Percentiles rank a stretch among this genome's conserved stretches.
phyloP scores from a whole-genome alignment of 1,140 invertebrate species.

The Ceratosolen fusciceps region DNA sequence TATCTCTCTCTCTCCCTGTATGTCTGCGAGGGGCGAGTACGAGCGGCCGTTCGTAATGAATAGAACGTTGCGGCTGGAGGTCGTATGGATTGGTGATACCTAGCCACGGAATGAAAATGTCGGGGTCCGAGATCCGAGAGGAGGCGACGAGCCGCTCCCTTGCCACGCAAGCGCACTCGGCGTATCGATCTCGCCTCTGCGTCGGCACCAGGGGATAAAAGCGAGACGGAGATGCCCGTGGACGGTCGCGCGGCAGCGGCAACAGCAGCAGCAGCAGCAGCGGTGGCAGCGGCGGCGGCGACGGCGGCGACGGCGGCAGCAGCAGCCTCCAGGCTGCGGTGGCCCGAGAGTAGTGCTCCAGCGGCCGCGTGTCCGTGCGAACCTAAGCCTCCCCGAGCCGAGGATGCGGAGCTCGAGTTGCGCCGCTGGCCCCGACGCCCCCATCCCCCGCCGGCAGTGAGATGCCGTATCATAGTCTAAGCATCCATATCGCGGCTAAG shows the following conservation, averaged over 20 bases:
- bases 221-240: conserved; percentile 44
- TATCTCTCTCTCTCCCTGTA: too few species aligned
- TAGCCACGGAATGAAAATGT: conserved; percentile 32
- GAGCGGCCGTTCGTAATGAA: neutral
- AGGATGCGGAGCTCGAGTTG: neutral
- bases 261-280: neutral
- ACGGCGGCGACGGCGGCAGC: neutral
- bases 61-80: neutral
- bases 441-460: neutral
- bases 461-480: neutral
- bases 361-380: conserved; percentile 49
- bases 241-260: conserved; percentile 20
- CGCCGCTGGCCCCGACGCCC: neutral
- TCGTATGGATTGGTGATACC: conserved; percentile 4
- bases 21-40: too few species aligned
- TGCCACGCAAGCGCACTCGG: conserved; percentile 33
- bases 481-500: neutral
- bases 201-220: conserved; percentile 45
- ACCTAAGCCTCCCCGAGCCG: too few species aligned
- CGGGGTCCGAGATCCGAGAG: neutral
- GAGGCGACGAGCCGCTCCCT: neutral
- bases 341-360: conserved; percentile 50
- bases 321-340: conserved; percentile 30
- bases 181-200: conserved; percentile 57
- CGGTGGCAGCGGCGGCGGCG: conserved; percentile 45